Evolutionary conservation across 64 coral and sea anemone genomes (phyloP).

Genomic region (Montipora sp.): DNA sequence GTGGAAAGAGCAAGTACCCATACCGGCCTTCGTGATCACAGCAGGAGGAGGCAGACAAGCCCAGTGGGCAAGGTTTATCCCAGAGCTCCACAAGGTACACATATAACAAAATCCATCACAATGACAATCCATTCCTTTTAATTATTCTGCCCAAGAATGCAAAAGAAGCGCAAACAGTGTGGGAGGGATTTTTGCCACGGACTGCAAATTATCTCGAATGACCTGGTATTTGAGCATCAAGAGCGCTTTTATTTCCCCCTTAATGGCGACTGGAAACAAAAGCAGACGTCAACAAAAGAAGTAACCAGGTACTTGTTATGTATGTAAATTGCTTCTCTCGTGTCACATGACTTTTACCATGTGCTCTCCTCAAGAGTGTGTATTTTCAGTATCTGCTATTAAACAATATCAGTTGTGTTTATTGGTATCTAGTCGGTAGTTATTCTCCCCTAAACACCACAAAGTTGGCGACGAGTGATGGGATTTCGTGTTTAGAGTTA

Average conservation of each 20-base stretch:
- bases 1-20: conserved; percentile 17
- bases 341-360: too few relatives aligned
- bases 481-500: too few relatives aligned
- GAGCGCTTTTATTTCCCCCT: conserved; percentile 56
- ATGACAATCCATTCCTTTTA: conserved; percentile 62
- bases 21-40: conserved; percentile 16
- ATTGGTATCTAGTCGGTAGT: too few relatives aligned
- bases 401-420: too few relatives aligned
- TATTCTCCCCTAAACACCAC: too few relatives aligned
- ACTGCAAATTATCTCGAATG: conserved; percentile 2
- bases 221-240: conserved; percentile 43
- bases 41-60: not conserved
- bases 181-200: conserved; percentile 31
- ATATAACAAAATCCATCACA: conserved; percentile 53
- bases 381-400: too few relatives aligned
- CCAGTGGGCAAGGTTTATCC: not conserved
- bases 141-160: conserved; percentile 23
- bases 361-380: too few relatives aligned
- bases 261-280: conserved; percentile 54
- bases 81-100: not conserved
- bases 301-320: conserved; percentile 1
- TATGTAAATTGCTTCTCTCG: too few relatives aligned
- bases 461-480: not conserved
- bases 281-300: conserved; percentile 39
- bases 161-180: conserved; percentile 40